Conservation (phyloP, 53 echinoderm and acorn worm species). For the Stichopus horrens region DNA sequence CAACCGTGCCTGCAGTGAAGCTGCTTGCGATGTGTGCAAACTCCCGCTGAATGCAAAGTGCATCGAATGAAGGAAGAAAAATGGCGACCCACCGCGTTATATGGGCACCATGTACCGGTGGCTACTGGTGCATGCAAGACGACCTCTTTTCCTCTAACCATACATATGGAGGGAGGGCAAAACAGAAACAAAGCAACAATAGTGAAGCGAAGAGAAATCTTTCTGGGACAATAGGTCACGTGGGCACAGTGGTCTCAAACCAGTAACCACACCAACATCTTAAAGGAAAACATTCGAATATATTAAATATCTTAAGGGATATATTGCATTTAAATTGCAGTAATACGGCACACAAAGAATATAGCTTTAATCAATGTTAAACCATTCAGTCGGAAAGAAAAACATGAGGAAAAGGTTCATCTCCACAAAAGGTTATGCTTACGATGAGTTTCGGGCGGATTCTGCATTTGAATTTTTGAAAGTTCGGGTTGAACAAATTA, state of each 20-base stretch:
- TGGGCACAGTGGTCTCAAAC: background rate
- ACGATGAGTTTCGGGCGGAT: background rate
- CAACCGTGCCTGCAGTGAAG: background rate
- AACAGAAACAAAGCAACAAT: background rate
- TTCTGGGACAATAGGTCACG: constrained; percentile 2
- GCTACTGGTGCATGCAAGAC: background rate
- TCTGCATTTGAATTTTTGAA: background rate
- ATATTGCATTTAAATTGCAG: too few species aligned
- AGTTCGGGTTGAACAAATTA: background rate
- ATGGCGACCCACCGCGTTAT: background rate
- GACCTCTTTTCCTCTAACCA: background rate
- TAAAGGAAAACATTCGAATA: too few species aligned
- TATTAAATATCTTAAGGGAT: too few species aligned
- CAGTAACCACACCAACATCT: too few species aligned
- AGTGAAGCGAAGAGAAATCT: background rate
- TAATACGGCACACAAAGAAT: too few species aligned
- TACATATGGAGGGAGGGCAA: too few species aligned
- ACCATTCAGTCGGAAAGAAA: too few species aligned
- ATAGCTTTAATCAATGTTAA: too few species aligned
- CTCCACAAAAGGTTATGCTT: too few species aligned
- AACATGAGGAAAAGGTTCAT: too few species aligned
- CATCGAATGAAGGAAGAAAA: background rate
- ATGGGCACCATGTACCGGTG: background rate
- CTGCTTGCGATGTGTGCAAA: background rate
- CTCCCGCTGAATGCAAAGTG: background rate